These are phyloP conservation scores for Umimayanthus kanabou DNA, from an alignment of 92 coral and sea anemone genomes.

Conservation along the genomic window DNA sequence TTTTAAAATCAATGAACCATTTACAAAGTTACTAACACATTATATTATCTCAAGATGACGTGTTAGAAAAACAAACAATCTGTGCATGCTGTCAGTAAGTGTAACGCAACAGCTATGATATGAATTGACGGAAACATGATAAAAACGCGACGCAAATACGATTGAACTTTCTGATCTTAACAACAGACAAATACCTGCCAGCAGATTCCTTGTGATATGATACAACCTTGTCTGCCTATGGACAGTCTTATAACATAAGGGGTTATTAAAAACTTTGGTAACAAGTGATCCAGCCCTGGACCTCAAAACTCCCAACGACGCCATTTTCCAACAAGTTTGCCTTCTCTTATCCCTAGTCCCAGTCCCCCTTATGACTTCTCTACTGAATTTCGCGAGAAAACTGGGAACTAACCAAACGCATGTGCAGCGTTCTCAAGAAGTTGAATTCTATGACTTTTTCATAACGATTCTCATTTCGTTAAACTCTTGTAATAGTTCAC, in stretches of 20 bases:
- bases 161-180: neutral
- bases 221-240: conserved; percentile 15
- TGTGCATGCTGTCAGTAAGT: neutral
- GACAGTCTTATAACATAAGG: neutral
- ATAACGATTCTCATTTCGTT: neutral
- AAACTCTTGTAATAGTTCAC: neutral
- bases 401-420: conserved; percentile 45
- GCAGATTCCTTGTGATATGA: conserved; percentile 34
- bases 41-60: neutral
- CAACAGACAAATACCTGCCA: conserved; percentile 14
- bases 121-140: too few species aligned
- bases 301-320: conserved; percentile 24
- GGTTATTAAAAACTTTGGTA: conserved; percentile 16
- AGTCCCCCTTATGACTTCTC: neutral
- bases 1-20: neutral
- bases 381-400: neutral
- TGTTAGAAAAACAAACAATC: neutral
- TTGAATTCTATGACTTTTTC: neutral
- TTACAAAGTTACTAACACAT: too few species aligned
- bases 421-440: conserved; percentile 27
- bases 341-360: neutral
- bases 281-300: conserved; percentile 12
- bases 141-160: neutral
- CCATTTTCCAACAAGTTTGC: conserved; percentile 5
- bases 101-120: neutral